phyloP scores from a whole-genome alignment of 1,140 invertebrate genomes.

The Sminthurinus signatus region DNA sequence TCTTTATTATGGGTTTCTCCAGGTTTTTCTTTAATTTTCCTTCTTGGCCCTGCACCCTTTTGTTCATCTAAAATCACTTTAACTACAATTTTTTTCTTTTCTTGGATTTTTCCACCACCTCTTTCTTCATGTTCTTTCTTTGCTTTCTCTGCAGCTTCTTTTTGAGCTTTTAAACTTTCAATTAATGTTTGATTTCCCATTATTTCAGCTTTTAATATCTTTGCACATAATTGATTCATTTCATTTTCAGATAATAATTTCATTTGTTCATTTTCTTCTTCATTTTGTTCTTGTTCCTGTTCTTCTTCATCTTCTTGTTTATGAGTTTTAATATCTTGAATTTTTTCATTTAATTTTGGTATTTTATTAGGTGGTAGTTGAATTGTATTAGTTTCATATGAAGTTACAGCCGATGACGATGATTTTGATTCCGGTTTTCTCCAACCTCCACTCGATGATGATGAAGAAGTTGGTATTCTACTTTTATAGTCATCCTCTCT shows the following conservation, averaged over 20 bases:
- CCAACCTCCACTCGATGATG: slow-evolving; percentile 8
- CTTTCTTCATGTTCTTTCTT: slow-evolving; percentile 46
- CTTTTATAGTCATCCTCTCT: slow-evolving; percentile 1
- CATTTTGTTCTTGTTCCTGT: not conserved
- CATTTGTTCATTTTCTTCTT: slow-evolving; percentile 26
- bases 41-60: slow-evolving; percentile 45
- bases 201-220: slow-evolving; percentile 83
- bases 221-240: slow-evolving; percentile 79
- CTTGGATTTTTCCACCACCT: slow-evolving; percentile 40
- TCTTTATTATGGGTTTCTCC: slow-evolving; percentile 61
- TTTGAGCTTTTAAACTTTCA: slow-evolving; percentile 62
- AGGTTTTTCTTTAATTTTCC: slow-evolving; percentile 51
- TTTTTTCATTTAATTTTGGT: not conserved
- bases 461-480: not conserved
- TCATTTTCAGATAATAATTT: slow-evolving; percentile 62
- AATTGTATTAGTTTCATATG: not conserved
- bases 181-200: slow-evolving; percentile 69
- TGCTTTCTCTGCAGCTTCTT: slow-evolving; percentile 60
- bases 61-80: slow-evolving; percentile 34
- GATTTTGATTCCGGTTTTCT: not conserved
- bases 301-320: not conserved
- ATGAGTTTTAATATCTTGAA: not conserved
- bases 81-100: slow-evolving; percentile 51
- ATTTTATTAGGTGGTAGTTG: too few species aligned
- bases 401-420: too few species aligned